A percentile compares a stretch with the other conserved stretches of the same genome.
Conservation (phyloP, 2,797 vertebrate genomes). For the Sebastes iracundus region DNA sequence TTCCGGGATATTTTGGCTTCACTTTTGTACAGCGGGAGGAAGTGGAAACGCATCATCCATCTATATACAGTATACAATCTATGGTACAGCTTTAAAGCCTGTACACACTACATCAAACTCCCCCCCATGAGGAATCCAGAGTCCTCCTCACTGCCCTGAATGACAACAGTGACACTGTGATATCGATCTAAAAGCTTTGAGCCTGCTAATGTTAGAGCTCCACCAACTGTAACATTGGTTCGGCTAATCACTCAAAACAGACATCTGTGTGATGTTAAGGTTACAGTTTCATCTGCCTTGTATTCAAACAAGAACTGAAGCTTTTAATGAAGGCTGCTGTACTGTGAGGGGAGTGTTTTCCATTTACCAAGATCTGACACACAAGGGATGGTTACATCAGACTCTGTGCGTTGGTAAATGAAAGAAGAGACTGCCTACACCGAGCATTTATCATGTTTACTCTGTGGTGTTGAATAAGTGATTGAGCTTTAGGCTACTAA, state of each 20-base stretch:
- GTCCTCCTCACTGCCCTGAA: neutral
- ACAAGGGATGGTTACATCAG: slow-evolving; percentile 50
- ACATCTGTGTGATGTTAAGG: neutral
- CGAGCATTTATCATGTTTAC: slow-evolving; percentile 49
- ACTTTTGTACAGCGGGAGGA: no score
- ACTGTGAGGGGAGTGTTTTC: slow-evolving; percentile 31
- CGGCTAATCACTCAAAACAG: neutral
- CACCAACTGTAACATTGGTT: neutral
- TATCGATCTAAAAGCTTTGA: slow-evolving; percentile 14
- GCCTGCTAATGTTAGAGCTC: neutral
- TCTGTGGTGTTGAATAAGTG: slow-evolving; percentile 40
- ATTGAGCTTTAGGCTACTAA: slow-evolving; percentile 32
- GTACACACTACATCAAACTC: neutral
- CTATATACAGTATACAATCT: no score
- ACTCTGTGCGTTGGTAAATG: slow-evolving; percentile 34
- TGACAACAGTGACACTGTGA: slow-evolving; percentile 6
- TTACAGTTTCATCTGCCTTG: neutral
- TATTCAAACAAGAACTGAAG: slow-evolving; percentile 4
- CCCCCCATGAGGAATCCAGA: neutral
- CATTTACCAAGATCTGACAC: slow-evolving; percentile 40
- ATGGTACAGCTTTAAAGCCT: neutral
- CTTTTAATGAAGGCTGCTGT: slow-evolving; percentile 7
- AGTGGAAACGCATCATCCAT: no score
- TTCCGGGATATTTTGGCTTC: no score
- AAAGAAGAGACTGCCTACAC: slow-evolving; percentile 42